These are phyloP conservation scores for Tinea trinotella DNA, from an alignment of 2,888 invertebrate species.

Conservation along the genomic window DNA sequence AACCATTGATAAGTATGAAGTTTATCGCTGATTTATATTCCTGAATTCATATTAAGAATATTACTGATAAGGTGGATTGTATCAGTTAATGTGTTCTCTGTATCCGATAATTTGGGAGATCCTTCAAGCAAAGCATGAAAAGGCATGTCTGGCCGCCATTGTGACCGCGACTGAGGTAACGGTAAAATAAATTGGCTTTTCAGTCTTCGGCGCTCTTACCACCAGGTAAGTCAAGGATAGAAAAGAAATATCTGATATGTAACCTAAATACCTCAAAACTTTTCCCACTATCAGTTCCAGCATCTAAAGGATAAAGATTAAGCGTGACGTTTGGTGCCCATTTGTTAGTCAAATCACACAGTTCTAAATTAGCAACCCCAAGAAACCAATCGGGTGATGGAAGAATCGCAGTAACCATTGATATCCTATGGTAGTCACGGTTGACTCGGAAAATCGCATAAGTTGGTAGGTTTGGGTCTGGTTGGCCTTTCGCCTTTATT, in stretches of 20 bases:
- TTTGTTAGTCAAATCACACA: slow-evolving; percentile 77
- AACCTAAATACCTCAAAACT: slow-evolving; percentile 86
- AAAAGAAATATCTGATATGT: neutral
- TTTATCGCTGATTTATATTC: too few relatives aligned
- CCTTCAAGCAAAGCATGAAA: too few relatives aligned
- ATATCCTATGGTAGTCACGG: slow-evolving; percentile 47
- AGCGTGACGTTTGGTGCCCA: slow-evolving; percentile 87
- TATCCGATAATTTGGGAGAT: too few relatives aligned
- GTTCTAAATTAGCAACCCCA: slow-evolving; percentile 89
- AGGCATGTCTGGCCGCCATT: too few relatives aligned
- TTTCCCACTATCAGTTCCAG: slow-evolving; percentile 94
- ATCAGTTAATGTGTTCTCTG: too few relatives aligned
- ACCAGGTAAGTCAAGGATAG: too few relatives aligned
- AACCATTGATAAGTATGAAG: too few relatives aligned
- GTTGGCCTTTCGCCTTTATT: slow-evolving; percentile 49
- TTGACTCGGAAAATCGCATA: slow-evolving; percentile 47
- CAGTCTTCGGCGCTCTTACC: too few relatives aligned
- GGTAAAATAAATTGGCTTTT: too few relatives aligned
- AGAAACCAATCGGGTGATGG: slow-evolving; percentile 96
- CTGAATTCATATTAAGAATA: too few relatives aligned
- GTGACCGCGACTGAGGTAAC: too few relatives aligned
- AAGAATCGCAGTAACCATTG: slow-evolving; percentile 49
- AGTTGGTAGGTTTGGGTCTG: slow-evolving; percentile 40
- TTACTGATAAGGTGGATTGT: too few relatives aligned
- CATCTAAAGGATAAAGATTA: slow-evolving; percentile 94